Evolutionary conservation across 1,140 invertebrate species (phyloP), one percentile per base, ranked within the genome.

Genomic region (Hestina assimilis): DNA sequence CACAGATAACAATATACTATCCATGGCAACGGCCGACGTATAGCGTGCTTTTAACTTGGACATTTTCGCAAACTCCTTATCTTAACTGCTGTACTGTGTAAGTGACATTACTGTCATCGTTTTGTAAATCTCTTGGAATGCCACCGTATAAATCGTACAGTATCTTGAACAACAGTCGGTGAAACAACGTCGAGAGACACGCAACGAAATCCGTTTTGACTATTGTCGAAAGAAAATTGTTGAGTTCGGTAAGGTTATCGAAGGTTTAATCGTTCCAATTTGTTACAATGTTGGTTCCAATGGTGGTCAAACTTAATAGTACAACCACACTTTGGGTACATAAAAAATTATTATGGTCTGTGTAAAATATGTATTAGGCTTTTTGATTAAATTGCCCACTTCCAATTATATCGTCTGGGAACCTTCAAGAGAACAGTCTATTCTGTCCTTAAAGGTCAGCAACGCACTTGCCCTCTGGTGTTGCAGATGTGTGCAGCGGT

Each of bases 41-140:
- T 14, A 6, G 6, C n/a, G 11, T 14, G 33, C 15, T 15, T 47
- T 35, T 19, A 48, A 48, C 28, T 48, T n/a, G 20, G 19, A 35
- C 50, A 20, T 40, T 52, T 41, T 17, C 38, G 42, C 35, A 52
- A 52, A 52, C 38, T n/a, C 15, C 54, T 57, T 57, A 57, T 57
- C 54, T 52, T 19, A 29, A 52, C 35, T 45, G 24, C 24, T 45
- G 24, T 29, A 29, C 28, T 9, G 38, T 31, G 20, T 54, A 45
- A 54, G 41, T 54, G 54, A 59, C 61, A 45, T 59, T 69, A 63
- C 58, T 63, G 65, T 63, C 65, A 64, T 61, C 47, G 55, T 64
- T 48, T 8, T 57, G 45, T 57, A 57, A 60, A 56, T 58, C 66
- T 64, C 35, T 24, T 14, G 46, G 53, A 54, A 64, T 61, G 61